phyloP scores from a whole-genome alignment of 2,113 vertebrate genomes.

The Corythornis cristatus region DNA sequence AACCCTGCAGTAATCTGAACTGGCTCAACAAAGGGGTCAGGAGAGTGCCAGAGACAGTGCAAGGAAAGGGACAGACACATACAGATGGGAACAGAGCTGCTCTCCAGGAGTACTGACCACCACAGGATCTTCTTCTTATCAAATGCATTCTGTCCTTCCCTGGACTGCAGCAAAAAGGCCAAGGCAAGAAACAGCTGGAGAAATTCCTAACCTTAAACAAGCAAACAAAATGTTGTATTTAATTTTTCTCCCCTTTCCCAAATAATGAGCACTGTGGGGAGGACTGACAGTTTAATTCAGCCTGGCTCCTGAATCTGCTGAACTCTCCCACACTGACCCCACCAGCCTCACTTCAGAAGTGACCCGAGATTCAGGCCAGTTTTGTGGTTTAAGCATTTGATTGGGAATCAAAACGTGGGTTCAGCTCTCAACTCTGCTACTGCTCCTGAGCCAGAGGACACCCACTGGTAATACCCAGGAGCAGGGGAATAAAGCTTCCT shows the following conservation, averaged over 20 bases:
- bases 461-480: background rate
- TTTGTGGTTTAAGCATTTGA: background rate
- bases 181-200: background rate
- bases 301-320: background rate
- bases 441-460: background rate
- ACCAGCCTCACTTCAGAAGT: background rate
- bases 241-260: background rate
- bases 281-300: background rate
- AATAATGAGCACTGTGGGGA: background rate
- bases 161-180: background rate
- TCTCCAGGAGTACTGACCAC: background rate
- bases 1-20: background rate
- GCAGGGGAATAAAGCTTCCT: background rate
- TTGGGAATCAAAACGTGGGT: background rate
- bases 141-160: background rate
- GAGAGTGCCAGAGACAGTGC: background rate
- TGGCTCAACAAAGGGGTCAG: background rate
- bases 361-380: background rate
- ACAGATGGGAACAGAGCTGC: background rate
- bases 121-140: background rate
- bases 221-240: background rate
- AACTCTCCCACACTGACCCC: background rate
- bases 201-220: background rate
- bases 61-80: background rate
- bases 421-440: background rate